Conservation (phyloP, 1,140 invertebrate species). For the Arctopsyche grandis region DNA sequence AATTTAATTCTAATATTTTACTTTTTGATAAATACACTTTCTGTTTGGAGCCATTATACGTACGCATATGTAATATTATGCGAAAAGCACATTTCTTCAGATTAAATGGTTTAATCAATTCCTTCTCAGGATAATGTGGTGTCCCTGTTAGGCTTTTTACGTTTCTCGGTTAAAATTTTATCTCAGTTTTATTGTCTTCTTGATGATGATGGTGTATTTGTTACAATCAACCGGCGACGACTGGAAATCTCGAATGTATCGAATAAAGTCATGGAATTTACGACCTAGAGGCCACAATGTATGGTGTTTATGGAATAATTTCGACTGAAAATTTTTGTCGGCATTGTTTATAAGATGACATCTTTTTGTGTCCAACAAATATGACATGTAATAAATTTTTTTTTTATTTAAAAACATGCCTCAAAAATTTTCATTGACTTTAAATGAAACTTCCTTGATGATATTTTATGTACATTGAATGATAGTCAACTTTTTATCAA, state of each 20-base stretch:
- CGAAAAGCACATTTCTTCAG: no score
- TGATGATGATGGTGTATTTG: conserved; percentile 43
- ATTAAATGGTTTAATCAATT: no score
- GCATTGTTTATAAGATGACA: conserved; percentile 16
- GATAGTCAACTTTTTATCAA: no score
- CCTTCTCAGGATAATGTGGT: not conserved
- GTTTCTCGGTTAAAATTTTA: conserved; percentile 31
- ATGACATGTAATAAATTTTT: not conserved
- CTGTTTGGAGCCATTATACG: no score
- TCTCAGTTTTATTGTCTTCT: conserved; percentile 48
- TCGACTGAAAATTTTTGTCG: conserved; percentile 46
- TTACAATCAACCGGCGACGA: conserved; percentile 41
- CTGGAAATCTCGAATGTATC: conserved; percentile 41
- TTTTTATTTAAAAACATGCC: no score
- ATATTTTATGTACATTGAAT: no score
- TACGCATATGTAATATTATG: no score
- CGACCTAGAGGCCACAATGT: conserved; percentile 42
- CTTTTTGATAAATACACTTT: no score
- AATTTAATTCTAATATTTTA: no score
- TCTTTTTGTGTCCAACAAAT: not conserved
- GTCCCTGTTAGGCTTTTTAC: not conserved
- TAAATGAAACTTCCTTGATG: no score
- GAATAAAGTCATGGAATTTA: conserved; percentile 49
- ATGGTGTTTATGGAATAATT: conserved; percentile 48
- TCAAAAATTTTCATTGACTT: no score